Base-by-base conservation (phyloP, 2,797 vertebrate species). In the Passerculus sandwichensis region DNA sequence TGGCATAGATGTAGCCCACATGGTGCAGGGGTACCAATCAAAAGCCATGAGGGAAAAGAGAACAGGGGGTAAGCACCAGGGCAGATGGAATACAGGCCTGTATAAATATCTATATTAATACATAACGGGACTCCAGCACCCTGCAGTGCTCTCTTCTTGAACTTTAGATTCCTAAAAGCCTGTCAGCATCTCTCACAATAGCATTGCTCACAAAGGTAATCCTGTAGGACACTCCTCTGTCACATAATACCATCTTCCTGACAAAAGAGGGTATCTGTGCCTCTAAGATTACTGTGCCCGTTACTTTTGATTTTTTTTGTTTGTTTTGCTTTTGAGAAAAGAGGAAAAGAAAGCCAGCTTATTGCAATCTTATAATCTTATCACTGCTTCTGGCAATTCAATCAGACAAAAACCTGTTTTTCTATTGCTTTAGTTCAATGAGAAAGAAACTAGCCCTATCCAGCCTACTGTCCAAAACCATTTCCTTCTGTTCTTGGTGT, bases 351-450 rank as follows among this genome's bases (percentile, higher is more conserved):
- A 86, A 94, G 40, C 29, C 82, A 95, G 69, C 64, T 91, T 88
- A 77, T 32, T 93, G 87, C 70, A 95, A 59, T 56, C 66, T 74
- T 69, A 89, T 42, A 85, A 70, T 72, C 86, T 92, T 81, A 91
- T 54, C 69, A 60, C 12, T 76, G 76, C 89, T 93, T 88, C 89
- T 61, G 64, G 92, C 91, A 93, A 76, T 72, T 90, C 79, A 93
- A 60, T 65, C 77, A 88, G 69, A 89, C 36, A 78, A 94, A 94
- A 95, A 54, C 16, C 53, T 59, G 50, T 17, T 93, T 76, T 83
- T 50, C 57, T 74, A 62, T 47, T 78, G 36, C 85, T 91, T 89
- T 71, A 85, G 42, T 69, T 85, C 74, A 86, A 38, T 16, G 44
- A 78, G 77, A 77, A 76, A 91, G 51, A 88, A 93, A 78, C 47